Evolutionary conservation across 2,888 invertebrate genomes (phyloP), one percentile per base, ranked within the genome.

Genomic region (Synanthedon vespiformis): DNA sequence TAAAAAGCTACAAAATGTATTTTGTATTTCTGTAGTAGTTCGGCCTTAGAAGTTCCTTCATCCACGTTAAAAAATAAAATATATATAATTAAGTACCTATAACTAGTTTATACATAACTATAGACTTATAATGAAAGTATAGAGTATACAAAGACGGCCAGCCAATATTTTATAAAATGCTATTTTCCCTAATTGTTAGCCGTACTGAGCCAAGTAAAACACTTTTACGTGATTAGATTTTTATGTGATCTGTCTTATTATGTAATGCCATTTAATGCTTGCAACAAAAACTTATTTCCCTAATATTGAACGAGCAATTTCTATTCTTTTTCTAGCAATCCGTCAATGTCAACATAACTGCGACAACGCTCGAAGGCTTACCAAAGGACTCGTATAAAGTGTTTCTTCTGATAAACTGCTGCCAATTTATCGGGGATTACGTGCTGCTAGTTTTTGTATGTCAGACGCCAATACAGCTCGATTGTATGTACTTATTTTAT

Each of bases 341-440:
- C 56, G 54, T 56, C 56, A 56, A 56, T 51, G 56, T 54, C 56
- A 54, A 52, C 52, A 54, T 40, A 40, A 52, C 50, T 50, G 50
- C 54, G 50, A 50, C 48, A 14, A 40, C 40, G 48, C 51, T 27
- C 13, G 27, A 53, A 53, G 53, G 16, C 48, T 44, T 51, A 50
- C 53, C 40, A 40, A 18, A 40, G 16, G 51, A 40, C 40, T 51
- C 53, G 48, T 48, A 48, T 44, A 48, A 18, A 48, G 48, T 48
- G 48, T 48, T 48, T 22, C 12, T 11, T 14, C 48, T 48, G 48
- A 48, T 48, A 48, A 48, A 48, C 48, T 48, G 18, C 48, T 48
- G 22, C 48, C 48, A 48, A 48, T 48, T 48, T 48, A 22, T 48
- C 18, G 48, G 16, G 48, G 48, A 48, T 48, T 48, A 48, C 48